These are phyloP conservation scores for Cossypha heuglini DNA, from an alignment of 2,797 vertebrate genomes.

Conservation along the genomic window DNA sequence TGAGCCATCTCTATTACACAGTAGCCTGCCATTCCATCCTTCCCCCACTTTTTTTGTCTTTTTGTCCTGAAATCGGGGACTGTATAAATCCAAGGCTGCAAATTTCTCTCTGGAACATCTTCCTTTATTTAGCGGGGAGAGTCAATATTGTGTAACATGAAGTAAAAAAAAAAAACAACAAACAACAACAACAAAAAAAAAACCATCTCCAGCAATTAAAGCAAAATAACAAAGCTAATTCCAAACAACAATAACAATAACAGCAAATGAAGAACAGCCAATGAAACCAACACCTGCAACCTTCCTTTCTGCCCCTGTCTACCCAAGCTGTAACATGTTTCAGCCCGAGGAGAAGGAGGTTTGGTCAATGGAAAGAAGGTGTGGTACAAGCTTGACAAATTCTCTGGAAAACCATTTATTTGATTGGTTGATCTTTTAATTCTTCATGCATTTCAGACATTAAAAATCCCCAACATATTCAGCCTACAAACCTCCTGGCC, in stretches of 20 bases:
- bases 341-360: neutral
- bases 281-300: neutral
- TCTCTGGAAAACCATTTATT: neutral
- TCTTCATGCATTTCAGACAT: neutral
- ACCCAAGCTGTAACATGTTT: neutral
- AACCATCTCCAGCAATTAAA: neutral
- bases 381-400: neutral
- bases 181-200: no score
- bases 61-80: neutral
- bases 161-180: neutral
- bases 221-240: neutral
- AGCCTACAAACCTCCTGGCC: neutral
- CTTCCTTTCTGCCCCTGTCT: neutral
- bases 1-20: neutral
- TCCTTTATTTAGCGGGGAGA: neutral
- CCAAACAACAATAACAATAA: neutral
- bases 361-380: neutral
- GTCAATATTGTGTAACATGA: neutral
- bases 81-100: neutral
- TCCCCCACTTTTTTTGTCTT: neutral
- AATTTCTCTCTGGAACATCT: neutral
- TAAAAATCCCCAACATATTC: neutral
- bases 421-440: neutral
- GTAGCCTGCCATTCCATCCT: neutral
- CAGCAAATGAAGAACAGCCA: neutral